Conservation (phyloP, 2,113 vertebrate genomes). For the Pangasianodon hypophthalmus region DNA sequence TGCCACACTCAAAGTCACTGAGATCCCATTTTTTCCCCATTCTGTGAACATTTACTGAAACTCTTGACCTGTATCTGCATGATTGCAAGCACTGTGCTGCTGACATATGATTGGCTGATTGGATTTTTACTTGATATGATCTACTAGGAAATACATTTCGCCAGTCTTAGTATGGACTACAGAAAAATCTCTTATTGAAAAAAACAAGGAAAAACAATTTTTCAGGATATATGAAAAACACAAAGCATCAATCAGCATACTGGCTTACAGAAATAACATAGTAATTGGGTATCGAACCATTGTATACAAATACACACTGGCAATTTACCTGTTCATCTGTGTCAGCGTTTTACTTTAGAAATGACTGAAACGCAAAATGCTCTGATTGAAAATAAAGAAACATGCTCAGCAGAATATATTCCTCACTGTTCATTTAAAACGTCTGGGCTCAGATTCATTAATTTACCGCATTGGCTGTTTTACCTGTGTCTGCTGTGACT, state of each 20-base stretch:
- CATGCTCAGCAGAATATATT: neutral
- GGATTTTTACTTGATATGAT: neutral
- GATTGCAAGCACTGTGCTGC: neutral
- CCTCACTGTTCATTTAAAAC: constrained; percentile 12
- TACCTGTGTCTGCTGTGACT: neutral
- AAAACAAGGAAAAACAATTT: neutral
- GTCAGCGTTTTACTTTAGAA: neutral
- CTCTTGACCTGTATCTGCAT: neutral
- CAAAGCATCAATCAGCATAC: neutral
- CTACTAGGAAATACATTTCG: neutral
- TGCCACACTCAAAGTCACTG: neutral
- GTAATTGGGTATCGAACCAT: neutral
- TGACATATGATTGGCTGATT: neutral
- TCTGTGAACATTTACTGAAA: neutral
- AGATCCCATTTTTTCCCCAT: neutral
- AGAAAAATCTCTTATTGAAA: neutral
- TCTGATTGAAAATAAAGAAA: constrained; percentile 17
- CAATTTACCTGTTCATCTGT: neutral
- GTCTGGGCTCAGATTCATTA: neutral
- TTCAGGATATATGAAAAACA: neutral
- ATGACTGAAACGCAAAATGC: constrained; percentile 5
- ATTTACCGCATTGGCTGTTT: neutral
- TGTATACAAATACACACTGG: neutral
- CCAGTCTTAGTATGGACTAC: neutral
- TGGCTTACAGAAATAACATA: neutral